phyloP scores from a whole-genome alignment of 2,113 vertebrate species.

The Chlorodrepanis virens region DNA sequence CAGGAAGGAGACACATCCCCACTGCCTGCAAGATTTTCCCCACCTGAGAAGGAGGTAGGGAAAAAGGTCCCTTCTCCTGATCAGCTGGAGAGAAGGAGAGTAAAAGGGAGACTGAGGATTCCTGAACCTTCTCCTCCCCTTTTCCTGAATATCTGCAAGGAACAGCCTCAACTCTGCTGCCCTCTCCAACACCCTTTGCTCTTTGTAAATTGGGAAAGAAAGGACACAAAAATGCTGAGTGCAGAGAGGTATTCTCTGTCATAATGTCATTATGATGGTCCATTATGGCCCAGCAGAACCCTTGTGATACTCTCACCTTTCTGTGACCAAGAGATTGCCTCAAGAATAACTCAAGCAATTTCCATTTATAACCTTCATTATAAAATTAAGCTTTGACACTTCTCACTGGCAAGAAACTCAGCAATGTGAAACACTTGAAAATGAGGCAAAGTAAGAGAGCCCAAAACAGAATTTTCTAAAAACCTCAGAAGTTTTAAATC shows the following conservation, averaged over 20 bases:
- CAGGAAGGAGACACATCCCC: not conserved
- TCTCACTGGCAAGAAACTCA: not conserved
- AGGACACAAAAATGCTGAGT: not conserved
- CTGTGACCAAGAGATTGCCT: not conserved
- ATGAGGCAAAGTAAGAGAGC: not conserved
- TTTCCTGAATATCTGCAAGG: not conserved
- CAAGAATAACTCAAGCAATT: not conserved
- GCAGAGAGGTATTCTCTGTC: not conserved
- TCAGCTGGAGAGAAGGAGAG: not conserved
- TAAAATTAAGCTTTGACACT: not conserved
- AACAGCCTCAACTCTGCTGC: not conserved
- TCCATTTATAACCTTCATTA: not conserved
- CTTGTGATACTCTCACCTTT: not conserved
- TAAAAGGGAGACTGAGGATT: not conserved
- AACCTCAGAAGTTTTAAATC: not conserved
- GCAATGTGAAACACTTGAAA: not conserved
- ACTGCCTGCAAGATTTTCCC: not conserved
- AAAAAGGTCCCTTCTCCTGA: not conserved
- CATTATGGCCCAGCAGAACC: not conserved
- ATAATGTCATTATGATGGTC: rapidly evolving
- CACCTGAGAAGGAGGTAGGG: not conserved
- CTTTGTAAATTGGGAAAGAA: not conserved
- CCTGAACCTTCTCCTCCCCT: not conserved
- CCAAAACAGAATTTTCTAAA: not conserved
- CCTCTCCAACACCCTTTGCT: not conserved